phyloP scores from a whole-genome alignment of 1,140 invertebrate genomes.

The Euura lappo region DNA sequence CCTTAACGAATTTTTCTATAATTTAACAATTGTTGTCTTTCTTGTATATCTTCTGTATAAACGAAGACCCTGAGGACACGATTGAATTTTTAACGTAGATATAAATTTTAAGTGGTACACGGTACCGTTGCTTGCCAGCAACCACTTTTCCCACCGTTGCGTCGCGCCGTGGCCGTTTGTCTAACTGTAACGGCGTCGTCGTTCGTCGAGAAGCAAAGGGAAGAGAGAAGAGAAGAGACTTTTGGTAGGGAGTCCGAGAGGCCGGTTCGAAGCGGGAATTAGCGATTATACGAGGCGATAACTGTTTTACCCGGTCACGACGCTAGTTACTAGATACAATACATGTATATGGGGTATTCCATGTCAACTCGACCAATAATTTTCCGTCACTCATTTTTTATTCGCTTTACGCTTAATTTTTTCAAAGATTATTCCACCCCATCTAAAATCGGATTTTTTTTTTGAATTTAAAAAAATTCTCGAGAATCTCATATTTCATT shows the following conservation, averaged over 20 bases:
- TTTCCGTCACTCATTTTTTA: too few relatives aligned
- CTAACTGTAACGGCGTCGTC: constrained; percentile 6
- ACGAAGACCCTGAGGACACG: too few relatives aligned
- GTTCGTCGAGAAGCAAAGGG: neutral
- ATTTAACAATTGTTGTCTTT: too few relatives aligned
- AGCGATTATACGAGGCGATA: neutral
- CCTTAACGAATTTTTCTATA: too few relatives aligned
- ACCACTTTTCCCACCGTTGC: constrained; percentile 2
- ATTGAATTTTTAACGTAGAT: neutral
- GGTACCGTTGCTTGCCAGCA: constrained; percentile 6
- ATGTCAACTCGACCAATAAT: too few relatives aligned
- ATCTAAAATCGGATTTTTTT: too few relatives aligned
- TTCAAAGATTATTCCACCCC: too few relatives aligned
- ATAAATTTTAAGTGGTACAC: neutral
- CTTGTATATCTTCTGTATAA: too few relatives aligned
- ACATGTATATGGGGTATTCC: too few relatives aligned
- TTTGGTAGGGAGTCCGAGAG: neutral
- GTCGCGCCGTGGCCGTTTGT: neutral
- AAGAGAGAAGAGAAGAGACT: neutral
- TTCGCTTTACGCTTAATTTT: too few relatives aligned
- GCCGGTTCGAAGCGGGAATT: neutral
- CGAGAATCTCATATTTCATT: too few relatives aligned
- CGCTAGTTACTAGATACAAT: neutral
- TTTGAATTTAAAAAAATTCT: too few relatives aligned
- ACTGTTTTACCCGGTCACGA: constrained; percentile 1